Base-by-base conservation (phyloP, 2,888 invertebrate species). In the Aspidiotus rigidus region DNA sequence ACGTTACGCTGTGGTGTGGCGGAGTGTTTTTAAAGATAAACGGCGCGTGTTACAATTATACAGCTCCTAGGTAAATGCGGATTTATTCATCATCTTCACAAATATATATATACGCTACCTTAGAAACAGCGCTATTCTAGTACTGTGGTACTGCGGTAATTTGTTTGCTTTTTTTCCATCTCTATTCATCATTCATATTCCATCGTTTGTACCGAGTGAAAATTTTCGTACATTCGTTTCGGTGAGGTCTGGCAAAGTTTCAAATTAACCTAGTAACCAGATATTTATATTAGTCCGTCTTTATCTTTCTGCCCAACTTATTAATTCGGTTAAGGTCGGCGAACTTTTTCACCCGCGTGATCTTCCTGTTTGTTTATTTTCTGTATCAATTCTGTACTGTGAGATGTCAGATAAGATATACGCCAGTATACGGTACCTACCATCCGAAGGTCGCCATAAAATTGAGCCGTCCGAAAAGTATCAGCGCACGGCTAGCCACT, bases 251-350 rank as follows among this genome's bases (percentile, higher is more conserved):
- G 11, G 49, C n/a, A 49, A 49, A 11, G n/a, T 13, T 49, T 49
- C 49, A 67, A 67, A 60, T 59, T 67, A 67, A 60, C 67, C 67
- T 67, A 60, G 44, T 67, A 53, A 67, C 60, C 60, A 67, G 67
- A 28, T 59, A 59, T 67, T 60, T 67, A 49, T n/a, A 49, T 67
- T 60, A 44, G 49, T 17, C 28, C 28, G 28, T 28, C 28, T 28
- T 28, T 28, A 28, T 28, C 28, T 28, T 28, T 28, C 28, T 28
- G 28, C 5, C 28, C 28, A 28, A 28, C 28, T 28, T 28, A 28
- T 49, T 59, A 59, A 60, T 49, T 67, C 60, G 60, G 44, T n/a
- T 17, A 42, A 44, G 49, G 11, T 64, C 56, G 64, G 16, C 57
- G 57, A 64, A 64, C 44, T 42, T 64, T 40, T 28, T 28, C 28